phyloP scores from a whole-genome alignment of 2,888 invertebrate species.

The Eupithecia abbreviata region DNA sequence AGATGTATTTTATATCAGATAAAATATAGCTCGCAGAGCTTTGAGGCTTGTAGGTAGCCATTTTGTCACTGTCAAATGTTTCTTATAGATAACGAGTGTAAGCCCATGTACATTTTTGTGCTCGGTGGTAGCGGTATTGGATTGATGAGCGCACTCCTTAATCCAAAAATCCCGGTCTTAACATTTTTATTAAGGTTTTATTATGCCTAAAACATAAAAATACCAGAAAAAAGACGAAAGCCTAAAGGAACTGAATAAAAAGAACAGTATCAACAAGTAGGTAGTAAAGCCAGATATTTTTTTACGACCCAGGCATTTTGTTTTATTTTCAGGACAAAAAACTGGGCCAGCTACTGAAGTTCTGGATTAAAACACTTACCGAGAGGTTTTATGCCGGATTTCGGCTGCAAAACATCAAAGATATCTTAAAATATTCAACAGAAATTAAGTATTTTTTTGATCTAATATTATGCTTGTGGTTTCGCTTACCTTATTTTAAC shows the following conservation, averaged over 20 bases:
- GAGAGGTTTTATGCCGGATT: not conserved
- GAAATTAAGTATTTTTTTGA: not conserved
- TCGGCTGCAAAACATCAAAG: not conserved
- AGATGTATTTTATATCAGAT: too few species aligned
- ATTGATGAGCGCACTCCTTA: too few species aligned
- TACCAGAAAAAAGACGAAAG: slow-evolving; percentile 7
- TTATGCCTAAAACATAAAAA: slow-evolving; percentile 9
- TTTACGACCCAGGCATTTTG: slow-evolving; percentile 5
- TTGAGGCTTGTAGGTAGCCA: too few species aligned
- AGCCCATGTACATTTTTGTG: too few species aligned
- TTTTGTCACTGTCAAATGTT: too few species aligned
- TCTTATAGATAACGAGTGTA: too few species aligned
- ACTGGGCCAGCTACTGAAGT: not conserved
- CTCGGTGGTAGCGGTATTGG: too few species aligned
- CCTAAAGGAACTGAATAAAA: slow-evolving; percentile 8
- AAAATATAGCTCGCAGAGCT: too few species aligned
- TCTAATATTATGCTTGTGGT: too few species aligned
- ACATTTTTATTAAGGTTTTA: slow-evolving; percentile 13
- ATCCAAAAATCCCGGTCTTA: not conserved
- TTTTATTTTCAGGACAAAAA: slow-evolving; percentile 8
- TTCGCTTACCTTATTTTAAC: too few species aligned
- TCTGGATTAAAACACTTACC: slow-evolving; percentile 1
- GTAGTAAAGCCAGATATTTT: slow-evolving; percentile 12
- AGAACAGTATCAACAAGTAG: slow-evolving; percentile 12
- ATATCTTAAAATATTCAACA: not conserved